phyloP scores from a whole-genome alignment of 2,888 invertebrate genomes.

The Tanypteryx hageni region DNA sequence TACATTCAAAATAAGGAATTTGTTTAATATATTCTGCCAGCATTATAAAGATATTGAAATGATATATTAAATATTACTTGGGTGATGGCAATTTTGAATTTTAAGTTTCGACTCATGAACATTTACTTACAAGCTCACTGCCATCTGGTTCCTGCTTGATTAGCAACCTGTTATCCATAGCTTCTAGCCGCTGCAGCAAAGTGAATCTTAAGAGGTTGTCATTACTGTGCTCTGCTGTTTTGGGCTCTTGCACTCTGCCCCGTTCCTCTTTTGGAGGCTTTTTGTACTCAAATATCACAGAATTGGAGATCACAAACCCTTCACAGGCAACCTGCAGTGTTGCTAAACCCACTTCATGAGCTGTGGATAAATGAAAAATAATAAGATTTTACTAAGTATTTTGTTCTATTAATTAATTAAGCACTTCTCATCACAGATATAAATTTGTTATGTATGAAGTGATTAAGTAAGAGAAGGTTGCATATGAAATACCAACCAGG shows the following conservation, averaged over 20 bases:
- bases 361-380: conserved; percentile 76
- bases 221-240: conserved; percentile 72
- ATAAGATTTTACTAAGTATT: neutral
- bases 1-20: too few relatives aligned
- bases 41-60: too few relatives aligned
- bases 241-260: conserved; percentile 64
- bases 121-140: conserved; percentile 77
- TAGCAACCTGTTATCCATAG: conserved; percentile 88
- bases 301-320: conserved; percentile 93
- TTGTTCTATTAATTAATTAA: neutral
- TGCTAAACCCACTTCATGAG: conserved; percentile 93
- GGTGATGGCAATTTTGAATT: neutral
- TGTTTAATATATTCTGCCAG: too few relatives aligned
- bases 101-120: neutral
- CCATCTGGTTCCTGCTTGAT: conserved; percentile 85
- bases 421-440: neutral
- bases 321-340: conserved; percentile 94
- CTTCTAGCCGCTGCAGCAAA: conserved; percentile 89
- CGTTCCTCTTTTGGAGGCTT: conserved; percentile 79
- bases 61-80: conserved; percentile 13
- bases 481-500: conserved; percentile 80
- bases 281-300: conserved; percentile 94
- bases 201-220: conserved; percentile 88
- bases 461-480: neutral
- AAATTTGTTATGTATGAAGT: neutral